Conservation (phyloP, 2,113 vertebrate species). For the Poecilia latipinna region DNA sequence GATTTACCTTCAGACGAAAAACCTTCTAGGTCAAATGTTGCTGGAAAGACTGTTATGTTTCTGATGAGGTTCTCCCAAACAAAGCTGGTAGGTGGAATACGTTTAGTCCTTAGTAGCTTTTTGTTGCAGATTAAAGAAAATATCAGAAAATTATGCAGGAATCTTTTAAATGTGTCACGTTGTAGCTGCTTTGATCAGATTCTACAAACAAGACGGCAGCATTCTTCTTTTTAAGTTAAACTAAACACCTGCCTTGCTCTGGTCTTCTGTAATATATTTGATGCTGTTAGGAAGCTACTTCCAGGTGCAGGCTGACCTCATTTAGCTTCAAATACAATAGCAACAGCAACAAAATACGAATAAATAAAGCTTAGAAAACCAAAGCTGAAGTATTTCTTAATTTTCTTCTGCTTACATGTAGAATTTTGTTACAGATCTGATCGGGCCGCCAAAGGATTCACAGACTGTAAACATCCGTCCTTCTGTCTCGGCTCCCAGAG, state of each 20-base stretch:
- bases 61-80: neutral
- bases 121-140: neutral
- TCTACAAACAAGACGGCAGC: neutral
- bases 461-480: slow-evolving; percentile 5
- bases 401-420: neutral
- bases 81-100: slow-evolving; percentile 1
- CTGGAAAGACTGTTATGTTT: neutral
- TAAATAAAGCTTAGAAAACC: neutral
- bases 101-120: accelerated
- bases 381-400: neutral
- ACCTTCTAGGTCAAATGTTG: slow-evolving; percentile 1
- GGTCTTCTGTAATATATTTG: neutral
- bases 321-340: neutral
- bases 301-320: neutral
- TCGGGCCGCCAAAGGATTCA: neutral
- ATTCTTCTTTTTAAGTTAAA: neutral
- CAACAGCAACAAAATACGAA: neutral
- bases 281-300: neutral
- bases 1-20: neutral
- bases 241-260: neutral
- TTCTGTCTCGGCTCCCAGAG: slow-evolving; percentile 17
- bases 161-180: neutral
- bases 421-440: neutral
- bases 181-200: neutral
- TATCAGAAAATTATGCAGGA: neutral